Percentiles rank a stretch among this genome's conserved stretches.
Conservation (phyloP, 2,113 vertebrate species). For the Chamaea fasciata region DNA sequence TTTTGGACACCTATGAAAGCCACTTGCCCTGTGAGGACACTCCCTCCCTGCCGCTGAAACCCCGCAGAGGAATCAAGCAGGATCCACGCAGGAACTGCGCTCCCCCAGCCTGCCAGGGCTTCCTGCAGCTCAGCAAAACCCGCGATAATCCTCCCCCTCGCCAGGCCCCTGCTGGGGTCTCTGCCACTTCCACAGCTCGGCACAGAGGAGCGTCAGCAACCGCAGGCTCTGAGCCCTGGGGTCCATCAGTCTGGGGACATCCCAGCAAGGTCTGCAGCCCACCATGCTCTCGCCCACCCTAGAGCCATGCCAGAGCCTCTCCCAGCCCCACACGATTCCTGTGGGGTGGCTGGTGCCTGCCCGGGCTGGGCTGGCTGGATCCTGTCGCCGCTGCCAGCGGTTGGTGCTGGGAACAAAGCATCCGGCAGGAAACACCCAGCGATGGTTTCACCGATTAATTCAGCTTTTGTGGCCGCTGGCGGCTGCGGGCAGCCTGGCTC, state of each 20-base stretch:
- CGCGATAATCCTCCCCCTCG: not conserved
- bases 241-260: not conserved
- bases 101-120: not conserved
- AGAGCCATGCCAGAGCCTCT: not conserved
- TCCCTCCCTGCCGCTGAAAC: not conserved
- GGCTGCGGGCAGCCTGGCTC: not conserved
- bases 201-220: accelerated
- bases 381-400: not conserved
- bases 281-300: accelerated
- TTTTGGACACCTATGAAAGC: not conserved
- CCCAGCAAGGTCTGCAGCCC: not conserved
- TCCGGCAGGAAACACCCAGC: not conserved
- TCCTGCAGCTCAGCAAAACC: not conserved
- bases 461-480: not conserved
- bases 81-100: accelerated
- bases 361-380: not conserved
- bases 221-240: not conserved
- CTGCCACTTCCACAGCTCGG: accelerated
- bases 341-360: not conserved
- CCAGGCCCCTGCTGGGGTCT: not conserved
- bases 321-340: accelerated
- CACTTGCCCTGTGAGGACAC: accelerated
- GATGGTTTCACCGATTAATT: not conserved
- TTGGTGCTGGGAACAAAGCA: not conserved
- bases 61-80: not conserved